Conservation (phyloP, 2,797 vertebrate species). For the Alcedo atthis region DNA sequence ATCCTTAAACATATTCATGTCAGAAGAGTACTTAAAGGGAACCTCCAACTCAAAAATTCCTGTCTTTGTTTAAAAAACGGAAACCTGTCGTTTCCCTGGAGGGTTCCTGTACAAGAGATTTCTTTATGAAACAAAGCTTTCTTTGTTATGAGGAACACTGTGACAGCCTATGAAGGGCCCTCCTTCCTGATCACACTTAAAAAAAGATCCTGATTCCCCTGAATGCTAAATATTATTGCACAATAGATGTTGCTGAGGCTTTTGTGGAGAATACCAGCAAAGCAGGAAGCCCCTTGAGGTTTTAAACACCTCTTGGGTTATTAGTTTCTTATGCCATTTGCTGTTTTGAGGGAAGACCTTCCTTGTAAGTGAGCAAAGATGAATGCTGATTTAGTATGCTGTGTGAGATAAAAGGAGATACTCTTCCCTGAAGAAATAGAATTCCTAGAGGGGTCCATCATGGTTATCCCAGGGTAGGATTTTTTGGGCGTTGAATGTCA, state of each 20-base stretch:
- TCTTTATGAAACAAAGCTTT: conserved; percentile 44
- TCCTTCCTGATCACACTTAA: conserved; percentile 26
- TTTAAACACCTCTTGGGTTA: neutral
- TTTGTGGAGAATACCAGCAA: conserved; percentile 22
- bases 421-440: neutral
- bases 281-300: neutral
- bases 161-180: neutral
- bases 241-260: neutral
- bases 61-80: neutral
- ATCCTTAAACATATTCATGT: conserved; percentile 55
- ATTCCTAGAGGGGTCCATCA: neutral
- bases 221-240: conserved; percentile 46
- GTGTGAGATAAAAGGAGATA: neutral
- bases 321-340: neutral
- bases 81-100: conserved; percentile 5
- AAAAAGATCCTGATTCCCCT: conserved; percentile 4
- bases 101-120: conserved; percentile 13
- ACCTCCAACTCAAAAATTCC: neutral
- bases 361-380: neutral
- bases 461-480: neutral
- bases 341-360: conserved; percentile 13
- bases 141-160: conserved; percentile 38
- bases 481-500: neutral
- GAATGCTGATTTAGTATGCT: neutral
- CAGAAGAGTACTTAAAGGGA: conserved; percentile 47